phyloP scores from a whole-genome alignment of 2,113 vertebrate genomes.

The Lepidothrix coronata region DNA sequence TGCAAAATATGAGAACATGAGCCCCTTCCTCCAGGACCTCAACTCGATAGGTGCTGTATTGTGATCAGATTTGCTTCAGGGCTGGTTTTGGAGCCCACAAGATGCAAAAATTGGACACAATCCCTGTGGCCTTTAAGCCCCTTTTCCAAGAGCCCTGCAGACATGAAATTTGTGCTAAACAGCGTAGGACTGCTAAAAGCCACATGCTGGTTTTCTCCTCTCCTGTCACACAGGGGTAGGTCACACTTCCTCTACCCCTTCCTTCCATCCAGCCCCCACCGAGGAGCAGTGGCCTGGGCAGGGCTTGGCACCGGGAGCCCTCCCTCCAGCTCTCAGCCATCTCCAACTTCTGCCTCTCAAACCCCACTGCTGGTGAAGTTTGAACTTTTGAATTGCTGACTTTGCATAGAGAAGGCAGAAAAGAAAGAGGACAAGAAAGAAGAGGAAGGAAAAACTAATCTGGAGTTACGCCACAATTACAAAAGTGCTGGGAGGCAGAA shows the following conservation, averaged over 20 bases:
- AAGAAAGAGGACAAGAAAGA: constrained; percentile 40
- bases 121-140: background rate
- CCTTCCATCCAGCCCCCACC: background rate
- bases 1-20: background rate
- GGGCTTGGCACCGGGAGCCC: background rate
- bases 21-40: background rate
- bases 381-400: background rate
- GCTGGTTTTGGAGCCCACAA: background rate
- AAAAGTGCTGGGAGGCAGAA: background rate
- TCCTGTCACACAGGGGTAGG: background rate
- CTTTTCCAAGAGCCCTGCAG: background rate
- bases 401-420: background rate
- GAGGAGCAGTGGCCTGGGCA: background rate
- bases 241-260: background rate
- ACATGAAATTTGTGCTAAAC: background rate
- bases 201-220: background rate
- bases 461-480: background rate
- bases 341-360: background rate
- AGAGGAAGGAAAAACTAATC: background rate
- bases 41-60: background rate
- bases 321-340: background rate
- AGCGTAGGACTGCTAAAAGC: background rate
- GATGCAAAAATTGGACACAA: background rate
- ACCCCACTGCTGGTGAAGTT: background rate
- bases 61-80: background rate